Evolutionary conservation across 2,888 invertebrate genomes (phyloP), one percentile per base, ranked within the genome.

Genomic region (Platerodrilus igneus): DNA sequence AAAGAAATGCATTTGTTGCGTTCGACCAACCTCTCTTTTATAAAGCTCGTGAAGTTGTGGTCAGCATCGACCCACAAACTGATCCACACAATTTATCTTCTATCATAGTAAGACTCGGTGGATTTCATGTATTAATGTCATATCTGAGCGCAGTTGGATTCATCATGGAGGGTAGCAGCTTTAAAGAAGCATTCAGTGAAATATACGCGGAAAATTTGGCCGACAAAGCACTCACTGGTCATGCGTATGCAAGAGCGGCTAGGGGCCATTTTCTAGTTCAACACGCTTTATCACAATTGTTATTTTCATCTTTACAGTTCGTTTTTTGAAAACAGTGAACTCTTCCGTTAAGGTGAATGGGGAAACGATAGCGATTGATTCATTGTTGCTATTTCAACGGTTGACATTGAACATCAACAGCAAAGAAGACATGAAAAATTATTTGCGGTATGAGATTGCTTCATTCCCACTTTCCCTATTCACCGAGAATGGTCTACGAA

Each of bases 131-230:
- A 16, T 17, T 60, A 7, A 60, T 63, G 59, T 60, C 56, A 10
- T 66, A 57, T 38, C 33, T 64, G 26, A 59, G 60, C 34, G 20
- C 53, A 4, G 49, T 66, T 26, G 64, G 64, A 14, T 43, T 51
- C 31, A 48, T 64, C 16, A 67, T 67, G 64, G 45, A 45, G 9
- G 64, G 63, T 5, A 58, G 55, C 42, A 59, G 59, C 9, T 27
- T 60, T 7, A 48, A 50, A 22, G 56, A 59, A 23, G 30, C 50
- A 10, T 50, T 53, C 23, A 38, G 33, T 29, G 30, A 23, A 8
- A 48, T 59, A 22, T 59, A 48, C 45, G 52, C 63, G 45, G 44
- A 48, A 35, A 45, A 45, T 26, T 54, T 56, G 6, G 47, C 48
- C n/a, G 57, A 56, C 2, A 57, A 59, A 52, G 54, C 57, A 40